Evolutionary conservation across 2,113 vertebrate species (phyloP).

Genomic region (Gorsachius goisagi): DNA sequence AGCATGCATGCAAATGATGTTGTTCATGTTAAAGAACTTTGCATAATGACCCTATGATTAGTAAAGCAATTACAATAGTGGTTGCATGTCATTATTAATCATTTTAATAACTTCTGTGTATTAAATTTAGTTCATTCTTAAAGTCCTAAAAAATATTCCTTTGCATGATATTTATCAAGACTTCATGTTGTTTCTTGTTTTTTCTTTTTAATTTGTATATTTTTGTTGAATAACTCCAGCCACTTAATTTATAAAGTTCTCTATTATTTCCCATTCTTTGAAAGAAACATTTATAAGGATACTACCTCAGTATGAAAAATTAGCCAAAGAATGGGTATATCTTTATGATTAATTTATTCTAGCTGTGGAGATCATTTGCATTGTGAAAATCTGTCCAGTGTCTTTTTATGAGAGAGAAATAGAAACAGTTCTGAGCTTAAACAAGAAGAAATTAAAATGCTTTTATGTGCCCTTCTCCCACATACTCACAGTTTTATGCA

Average conservation of each 20-base stretch:
- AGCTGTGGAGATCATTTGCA: neutral
- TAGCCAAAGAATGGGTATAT: neutral
- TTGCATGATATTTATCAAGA: neutral
- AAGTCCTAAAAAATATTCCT: neutral
- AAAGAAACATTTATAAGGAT: neutral
- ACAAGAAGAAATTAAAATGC: neutral
- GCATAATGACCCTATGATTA: conserved; percentile 33
- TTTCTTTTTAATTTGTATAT: neutral
- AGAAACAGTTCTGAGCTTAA: neutral
- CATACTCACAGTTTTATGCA: neutral
- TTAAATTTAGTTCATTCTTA: conserved; percentile 27
- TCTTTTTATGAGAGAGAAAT: neutral
- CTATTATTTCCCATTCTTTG: neutral
- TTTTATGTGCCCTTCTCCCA: neutral
- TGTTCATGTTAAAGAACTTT: conserved; percentile 56
- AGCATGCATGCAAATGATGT: conserved; percentile 44
- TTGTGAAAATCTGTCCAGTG: neutral
- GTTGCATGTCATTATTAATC: conserved; percentile 42
- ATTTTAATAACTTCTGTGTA: conserved; percentile 33
- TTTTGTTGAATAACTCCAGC: neutral
- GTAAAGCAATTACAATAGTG: conserved; percentile 52
- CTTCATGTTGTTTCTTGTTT: neutral
- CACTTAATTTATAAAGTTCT: neutral
- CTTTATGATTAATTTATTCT: conserved; percentile 24
- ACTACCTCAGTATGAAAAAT: neutral